Evolutionary conservation across 2,888 invertebrate genomes (phyloP), one percentile per base, ranked within the genome.

Genomic region (Cryptus armator): DNA sequence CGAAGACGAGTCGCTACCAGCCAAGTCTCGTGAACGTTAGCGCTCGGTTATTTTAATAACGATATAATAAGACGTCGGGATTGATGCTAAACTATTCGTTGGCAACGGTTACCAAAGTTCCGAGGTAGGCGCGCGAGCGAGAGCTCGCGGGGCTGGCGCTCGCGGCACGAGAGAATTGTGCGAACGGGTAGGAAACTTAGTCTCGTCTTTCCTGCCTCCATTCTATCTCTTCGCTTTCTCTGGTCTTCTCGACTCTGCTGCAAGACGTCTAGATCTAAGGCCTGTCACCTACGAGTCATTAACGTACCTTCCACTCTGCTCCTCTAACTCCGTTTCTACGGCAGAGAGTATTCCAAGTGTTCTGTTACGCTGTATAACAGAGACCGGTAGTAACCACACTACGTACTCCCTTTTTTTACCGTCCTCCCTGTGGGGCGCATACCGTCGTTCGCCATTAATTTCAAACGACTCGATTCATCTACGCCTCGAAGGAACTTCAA

Each of bases 41-140:
- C 87, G 83, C 84, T 68, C 90, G 91, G 92, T 93, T 93, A 93
- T 93, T 93, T 93, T 93, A 93, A 93, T 93, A 93, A 93, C 92
- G 93, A 93, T 93, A 93, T 93, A 93, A 93, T 93, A 93, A 93
- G 93, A 93, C 93, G 91, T 93, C 90, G 92, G 92, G 92, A 93
- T 93, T 93, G 93, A 93, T 92, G 93, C 91, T 92, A 89, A 92
- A 93, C 92, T 93, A 93, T 93, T 93, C 90, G 93, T 91, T 93
- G 93, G 93, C 93, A 93, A 89, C 90, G 90, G 89, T 89, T 90
- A 89, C 91, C 89, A 90, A 91, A 92, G 91, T 87, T 81, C 80
- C 86, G 81, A 62, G 84, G 79, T 6, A 37, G 67, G 76, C 81
- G 67, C 83, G 62, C 67, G 67, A 44, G 6, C 19, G 67, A 59